A percentile compares a stretch with the other conserved stretches of the same genome.
These are phyloP conservation scores for Mesocentrotus franciscanus DNA, from an alignment of 53 echinoderm and acorn worm genomes.

Conservation along the genomic window DNA sequence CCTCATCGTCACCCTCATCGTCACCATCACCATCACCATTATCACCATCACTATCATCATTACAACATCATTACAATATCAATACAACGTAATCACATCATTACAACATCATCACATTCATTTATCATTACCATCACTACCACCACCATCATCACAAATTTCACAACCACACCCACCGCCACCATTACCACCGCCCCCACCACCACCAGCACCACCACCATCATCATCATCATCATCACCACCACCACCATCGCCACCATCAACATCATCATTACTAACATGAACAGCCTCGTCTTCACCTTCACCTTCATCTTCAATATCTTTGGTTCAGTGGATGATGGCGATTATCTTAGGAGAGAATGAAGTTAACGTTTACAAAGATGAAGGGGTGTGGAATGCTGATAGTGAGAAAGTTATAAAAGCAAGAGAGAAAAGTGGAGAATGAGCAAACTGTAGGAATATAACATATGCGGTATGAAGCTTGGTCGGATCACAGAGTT, in stretches of 20 bases:
- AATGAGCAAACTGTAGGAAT: background rate
- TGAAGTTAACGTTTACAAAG: background rate
- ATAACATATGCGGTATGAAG: background rate
- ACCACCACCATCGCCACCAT: background rate
- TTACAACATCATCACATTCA: too few relatives aligned
- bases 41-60: background rate
- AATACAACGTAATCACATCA: too few relatives aligned
- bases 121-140: background rate
- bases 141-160: background rate
- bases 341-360: background rate
- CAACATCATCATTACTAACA: background rate
- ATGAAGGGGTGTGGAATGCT: background rate
- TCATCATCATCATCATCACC: background rate
- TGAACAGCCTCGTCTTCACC: too few relatives aligned
- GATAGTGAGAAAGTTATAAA: background rate
- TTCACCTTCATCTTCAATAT: too few relatives aligned
- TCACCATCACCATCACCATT: background rate
- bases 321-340: background rate
- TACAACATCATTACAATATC: too few relatives aligned
- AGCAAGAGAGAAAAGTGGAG: background rate
- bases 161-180: background rate
- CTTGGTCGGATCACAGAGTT: background rate
- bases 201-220: too few relatives aligned
- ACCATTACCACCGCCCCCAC: background rate
- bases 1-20: background rate